Evolutionary conservation across 2,888 invertebrate genomes (phyloP).

Genomic region (Apomyelois bistriatella): DNA sequence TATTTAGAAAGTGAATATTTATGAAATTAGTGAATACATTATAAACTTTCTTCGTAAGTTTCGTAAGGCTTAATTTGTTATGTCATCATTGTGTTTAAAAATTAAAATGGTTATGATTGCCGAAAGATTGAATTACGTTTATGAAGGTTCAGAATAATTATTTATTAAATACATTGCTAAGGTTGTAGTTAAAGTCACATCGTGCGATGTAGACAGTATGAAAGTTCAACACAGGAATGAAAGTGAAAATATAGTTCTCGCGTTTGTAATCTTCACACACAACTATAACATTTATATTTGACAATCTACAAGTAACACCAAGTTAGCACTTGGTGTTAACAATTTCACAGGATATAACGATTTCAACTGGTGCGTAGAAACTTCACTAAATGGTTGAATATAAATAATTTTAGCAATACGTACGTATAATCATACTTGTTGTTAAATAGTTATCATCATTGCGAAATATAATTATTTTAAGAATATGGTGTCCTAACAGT

Average conservation of each 20-base stretch:
- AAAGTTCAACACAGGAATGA: conserved; percentile 59
- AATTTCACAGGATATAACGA: too few species aligned
- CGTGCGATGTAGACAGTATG: conserved; percentile 28
- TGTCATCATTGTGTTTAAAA: conserved; percentile 27
- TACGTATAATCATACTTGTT: too few species aligned
- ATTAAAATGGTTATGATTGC: conserved; percentile 24
- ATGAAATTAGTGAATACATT: conserved; percentile 20
- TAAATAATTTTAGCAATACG: too few species aligned
- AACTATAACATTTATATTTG: conserved; percentile 22
- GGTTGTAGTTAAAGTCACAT: conserved; percentile 39
- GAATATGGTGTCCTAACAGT: too few species aligned
- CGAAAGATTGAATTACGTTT: conserved; percentile 25
- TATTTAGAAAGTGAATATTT: conserved; percentile 24
- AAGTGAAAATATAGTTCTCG: conserved; percentile 63
- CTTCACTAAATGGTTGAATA: too few species aligned
- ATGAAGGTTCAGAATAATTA: conserved; percentile 17
- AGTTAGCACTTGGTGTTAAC: too few species aligned
- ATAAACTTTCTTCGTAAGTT: conserved; percentile 15
- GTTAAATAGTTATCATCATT: too few species aligned
- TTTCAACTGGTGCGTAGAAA: too few species aligned
- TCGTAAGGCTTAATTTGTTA: conserved; percentile 16
- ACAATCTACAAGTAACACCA: too few species aligned
- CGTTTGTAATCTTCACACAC: conserved; percentile 42
- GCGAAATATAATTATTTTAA: too few species aligned
- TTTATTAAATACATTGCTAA: conserved; percentile 51